Percentiles rank a stretch among this genome's conserved stretches.
phyloP scores from a whole-genome alignment of 1,140 invertebrate species.

The Colletes gigas region DNA sequence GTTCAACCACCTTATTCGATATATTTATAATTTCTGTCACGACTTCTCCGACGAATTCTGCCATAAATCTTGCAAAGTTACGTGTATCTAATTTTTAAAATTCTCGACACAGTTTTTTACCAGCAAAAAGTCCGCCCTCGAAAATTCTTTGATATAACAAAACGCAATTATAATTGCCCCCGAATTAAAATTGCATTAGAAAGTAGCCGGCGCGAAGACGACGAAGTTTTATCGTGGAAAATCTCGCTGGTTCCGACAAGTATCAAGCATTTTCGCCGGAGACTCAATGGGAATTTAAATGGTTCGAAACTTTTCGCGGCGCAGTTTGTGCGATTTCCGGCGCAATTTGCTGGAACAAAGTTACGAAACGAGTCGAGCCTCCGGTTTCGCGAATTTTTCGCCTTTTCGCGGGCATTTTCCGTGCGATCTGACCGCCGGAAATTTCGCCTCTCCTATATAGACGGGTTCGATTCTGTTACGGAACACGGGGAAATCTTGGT shows the following conservation, averaged over 20 bases:
- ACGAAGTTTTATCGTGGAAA: background rate
- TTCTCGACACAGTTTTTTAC: no score
- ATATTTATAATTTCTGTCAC: no score
- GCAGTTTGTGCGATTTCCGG: background rate
- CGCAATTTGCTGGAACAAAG: background rate
- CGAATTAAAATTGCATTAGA: no score
- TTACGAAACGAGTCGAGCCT: background rate
- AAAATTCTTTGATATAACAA: no score
- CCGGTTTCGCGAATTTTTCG: background rate
- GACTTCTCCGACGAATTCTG: no score
- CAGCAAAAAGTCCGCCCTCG: no score
- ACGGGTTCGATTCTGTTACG: constrained; percentile 18
- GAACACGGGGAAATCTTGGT: constrained; percentile 7
- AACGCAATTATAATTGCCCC: no score
- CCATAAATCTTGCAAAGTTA: no score
- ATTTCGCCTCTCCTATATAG: constrained; percentile 20
- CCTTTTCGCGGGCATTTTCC: background rate
- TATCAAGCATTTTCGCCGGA: background rate
- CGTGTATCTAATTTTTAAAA: no score
- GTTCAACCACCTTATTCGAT: no score
- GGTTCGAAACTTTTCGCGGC: background rate
- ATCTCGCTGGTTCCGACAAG: background rate
- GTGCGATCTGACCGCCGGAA: background rate
- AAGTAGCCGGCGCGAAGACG: no score
- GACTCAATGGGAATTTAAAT: background rate